These are phyloP conservation scores for Leucoraja erinaceus DNA, from an alignment of 2,113 vertebrate genomes.

Conservation along the genomic window DNA sequence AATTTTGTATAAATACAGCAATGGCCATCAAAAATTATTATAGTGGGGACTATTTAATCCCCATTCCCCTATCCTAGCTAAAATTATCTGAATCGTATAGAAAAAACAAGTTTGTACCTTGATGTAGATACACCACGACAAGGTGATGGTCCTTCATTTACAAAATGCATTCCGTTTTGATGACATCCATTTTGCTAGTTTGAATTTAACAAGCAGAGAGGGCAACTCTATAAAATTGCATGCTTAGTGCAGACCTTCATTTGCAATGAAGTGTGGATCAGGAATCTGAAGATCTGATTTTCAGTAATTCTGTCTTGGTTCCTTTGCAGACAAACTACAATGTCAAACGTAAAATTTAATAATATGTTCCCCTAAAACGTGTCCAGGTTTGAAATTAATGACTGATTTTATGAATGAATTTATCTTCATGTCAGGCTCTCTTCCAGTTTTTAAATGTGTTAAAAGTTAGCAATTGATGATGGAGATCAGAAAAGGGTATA, in stretches of 20 bases:
- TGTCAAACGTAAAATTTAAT: neutral
- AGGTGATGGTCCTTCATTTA: no score
- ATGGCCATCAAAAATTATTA: neutral
- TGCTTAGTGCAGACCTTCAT: neutral
- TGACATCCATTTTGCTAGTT: neutral
- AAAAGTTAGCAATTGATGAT: neutral
- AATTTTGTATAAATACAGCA: neutral
- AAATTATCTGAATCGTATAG: neutral
- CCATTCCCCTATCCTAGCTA: neutral
- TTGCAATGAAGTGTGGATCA: neutral
- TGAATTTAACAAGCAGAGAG: neutral
- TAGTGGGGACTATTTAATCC: neutral
- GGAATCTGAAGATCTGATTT: neutral
- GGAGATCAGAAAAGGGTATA: neutral
- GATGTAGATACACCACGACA: neutral
- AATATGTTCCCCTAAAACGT: neutral
- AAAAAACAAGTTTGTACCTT: neutral
- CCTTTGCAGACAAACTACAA: neutral
- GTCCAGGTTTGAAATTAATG: neutral
- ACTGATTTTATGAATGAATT: neutral
- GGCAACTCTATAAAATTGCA: neutral
- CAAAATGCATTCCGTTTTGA: neutral
- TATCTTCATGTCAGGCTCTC: no score
- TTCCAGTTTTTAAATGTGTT: neutral
- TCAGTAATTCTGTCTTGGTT: neutral